These are phyloP conservation scores for Brachionus manjavacas DNA, from an alignment of 1,140 invertebrate species.

Conservation along the genomic window DNA sequence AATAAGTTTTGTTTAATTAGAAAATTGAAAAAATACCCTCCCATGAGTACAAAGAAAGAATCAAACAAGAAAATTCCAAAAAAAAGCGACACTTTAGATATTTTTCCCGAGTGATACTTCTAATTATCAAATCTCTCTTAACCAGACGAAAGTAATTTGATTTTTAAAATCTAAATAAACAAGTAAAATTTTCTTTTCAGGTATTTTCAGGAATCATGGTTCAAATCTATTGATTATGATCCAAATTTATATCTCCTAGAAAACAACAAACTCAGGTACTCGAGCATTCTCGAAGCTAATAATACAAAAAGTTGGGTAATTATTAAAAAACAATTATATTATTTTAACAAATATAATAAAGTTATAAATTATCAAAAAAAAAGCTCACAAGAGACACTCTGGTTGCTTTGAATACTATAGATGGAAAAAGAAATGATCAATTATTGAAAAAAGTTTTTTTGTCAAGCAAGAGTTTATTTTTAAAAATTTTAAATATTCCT, in stretches of 20 bases:
- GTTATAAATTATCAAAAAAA: neutral
- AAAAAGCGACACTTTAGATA: neutral
- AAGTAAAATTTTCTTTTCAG: neutral
- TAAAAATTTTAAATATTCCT: neutral
- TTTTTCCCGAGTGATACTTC: neutral
- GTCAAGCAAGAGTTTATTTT: neutral
- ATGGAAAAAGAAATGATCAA: neutral
- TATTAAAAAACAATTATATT: neutral
- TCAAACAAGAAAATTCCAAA: neutral
- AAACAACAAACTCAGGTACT: neutral
- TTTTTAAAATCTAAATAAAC: neutral
- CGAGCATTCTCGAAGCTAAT: neutral
- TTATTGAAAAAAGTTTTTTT: neutral
- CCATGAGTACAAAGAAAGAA: neutral
- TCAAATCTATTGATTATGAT: slow-evolving; percentile 2
- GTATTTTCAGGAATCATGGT: slow-evolving; percentile 30
- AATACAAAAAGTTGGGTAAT: slow-evolving; percentile 29
- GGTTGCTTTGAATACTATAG: neutral
- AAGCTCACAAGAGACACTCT: neutral
- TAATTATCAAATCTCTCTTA: slow-evolving; percentile 29
- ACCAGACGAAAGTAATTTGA: slow-evolving; percentile 27
- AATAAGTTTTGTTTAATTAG: neutral
- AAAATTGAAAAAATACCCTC: slow-evolving; percentile 11
- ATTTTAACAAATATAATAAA: neutral
- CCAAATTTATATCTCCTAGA: neutral